These are phyloP conservation scores for Agonopterix subpropinquella DNA, from an alignment of 2,888 invertebrate species.

Conservation along the genomic window DNA sequence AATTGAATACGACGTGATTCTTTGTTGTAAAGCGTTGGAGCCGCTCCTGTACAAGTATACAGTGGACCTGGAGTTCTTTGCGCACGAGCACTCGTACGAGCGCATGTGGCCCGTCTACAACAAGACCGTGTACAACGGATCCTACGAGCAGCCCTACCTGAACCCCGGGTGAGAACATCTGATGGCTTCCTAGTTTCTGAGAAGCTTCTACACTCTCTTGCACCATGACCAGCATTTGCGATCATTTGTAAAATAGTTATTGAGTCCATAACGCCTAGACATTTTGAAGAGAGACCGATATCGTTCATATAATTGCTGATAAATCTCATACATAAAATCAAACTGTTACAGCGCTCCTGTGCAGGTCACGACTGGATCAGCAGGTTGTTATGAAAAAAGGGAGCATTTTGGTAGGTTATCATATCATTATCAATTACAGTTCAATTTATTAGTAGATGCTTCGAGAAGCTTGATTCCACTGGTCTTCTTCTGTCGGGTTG, in stretches of 20 bases:
- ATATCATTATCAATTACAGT: too few species aligned
- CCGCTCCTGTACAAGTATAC: conserved; percentile 87
- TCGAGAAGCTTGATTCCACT: background rate
- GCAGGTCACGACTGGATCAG: conserved; percentile 3
- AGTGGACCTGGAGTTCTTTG: conserved; percentile 82
- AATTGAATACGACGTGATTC: too few species aligned
- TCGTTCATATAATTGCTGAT: background rate
- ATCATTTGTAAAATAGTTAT: too few species aligned
- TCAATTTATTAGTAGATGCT: background rate
- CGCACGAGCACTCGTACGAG: conserved; percentile 95
- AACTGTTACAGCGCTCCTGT: conserved; percentile 3
- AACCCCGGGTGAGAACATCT: conserved; percentile 35
- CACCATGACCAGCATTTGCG: too few species aligned
- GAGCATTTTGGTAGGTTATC: too few species aligned
- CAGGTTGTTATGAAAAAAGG: background rate
- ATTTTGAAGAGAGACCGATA: conserved; percentile 27
- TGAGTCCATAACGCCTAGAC: too few species aligned
- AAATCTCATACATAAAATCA: background rate
- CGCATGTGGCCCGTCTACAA: conserved; percentile 91
- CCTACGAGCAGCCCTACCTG: conserved; percentile 41
- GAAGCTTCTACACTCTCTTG: too few species aligned
- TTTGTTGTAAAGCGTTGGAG: conserved; percentile 36
- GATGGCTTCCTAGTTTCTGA: background rate
- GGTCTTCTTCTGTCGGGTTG: too few species aligned
- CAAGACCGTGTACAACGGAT: conserved; percentile 77